Base-by-base conservation (phyloP, 2,113 vertebrate genomes). In the Cariama cristata region DNA sequence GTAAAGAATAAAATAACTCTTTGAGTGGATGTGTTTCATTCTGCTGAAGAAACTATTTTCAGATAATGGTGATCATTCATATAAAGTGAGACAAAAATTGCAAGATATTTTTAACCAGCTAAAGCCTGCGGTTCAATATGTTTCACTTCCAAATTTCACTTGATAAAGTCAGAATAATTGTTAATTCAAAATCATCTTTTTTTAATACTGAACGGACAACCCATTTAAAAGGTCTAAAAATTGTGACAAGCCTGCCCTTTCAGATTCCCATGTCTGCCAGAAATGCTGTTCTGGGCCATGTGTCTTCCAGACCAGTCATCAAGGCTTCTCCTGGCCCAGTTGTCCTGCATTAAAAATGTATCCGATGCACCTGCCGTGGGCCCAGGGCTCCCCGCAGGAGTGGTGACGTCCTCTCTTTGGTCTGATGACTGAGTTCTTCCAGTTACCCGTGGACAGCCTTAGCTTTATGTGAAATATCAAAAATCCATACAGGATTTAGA, bases 401-500 rank as follows among this genome's bases (percentile, higher is more conserved):
- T 11, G 3, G 71, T 97, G 91, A 93, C 30, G 27, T 95, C 77
- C 91, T 93, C 59, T 92, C 93, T 96, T 85, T 91, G 69, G 73
- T 96, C 91, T 94, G 62, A 83, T 86, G 94, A 55, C 73, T 94
- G 84, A 96, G 59, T 90, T 93, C 94, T 88, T 95, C 77, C 89
- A 96, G 91, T 90, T 95, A 96, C 71, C 89, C 14, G 18, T 93
- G 95, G 93, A 80, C 87, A 90, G 67, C 20, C 47, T 76, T 94
- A 94, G 84, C 94, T 97, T 97, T 94, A 93, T 95, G 87, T 95
- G 94, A 93, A 93, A 95, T 97, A 96, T 95, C 89, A 97, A 97
- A 97, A 96, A 95, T 98, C 98, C 98, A 96, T 98, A 95, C 98
- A 98, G 94, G 98, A 98, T 98, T 98, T 97, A 98, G 98, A 97